These are phyloP conservation scores for Gnathonemus longibarbis DNA, from an alignment of 2,113 vertebrate genomes.

Conservation along the genomic window DNA sequence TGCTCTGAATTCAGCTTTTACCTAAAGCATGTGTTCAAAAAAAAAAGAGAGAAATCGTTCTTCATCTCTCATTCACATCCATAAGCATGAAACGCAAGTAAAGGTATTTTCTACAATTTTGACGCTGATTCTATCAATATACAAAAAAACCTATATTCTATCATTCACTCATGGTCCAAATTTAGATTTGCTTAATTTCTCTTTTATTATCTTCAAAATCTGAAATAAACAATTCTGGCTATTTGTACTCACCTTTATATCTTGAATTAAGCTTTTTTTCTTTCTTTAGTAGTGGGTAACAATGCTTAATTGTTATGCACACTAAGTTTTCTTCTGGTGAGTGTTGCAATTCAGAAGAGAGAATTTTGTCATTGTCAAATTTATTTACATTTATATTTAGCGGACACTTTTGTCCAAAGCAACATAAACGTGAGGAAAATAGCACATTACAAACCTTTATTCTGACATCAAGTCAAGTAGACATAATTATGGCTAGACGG, in stretches of 20 bases:
- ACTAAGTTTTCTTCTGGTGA: background rate
- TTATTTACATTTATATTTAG: background rate
- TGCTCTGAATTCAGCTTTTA: background rate
- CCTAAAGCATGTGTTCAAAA: background rate
- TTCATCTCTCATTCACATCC: background rate
- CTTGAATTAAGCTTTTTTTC: background rate
- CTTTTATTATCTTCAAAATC: background rate
- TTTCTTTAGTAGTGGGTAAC: background rate
- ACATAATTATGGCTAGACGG: background rate
- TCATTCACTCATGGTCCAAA: background rate
- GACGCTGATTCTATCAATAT: background rate
- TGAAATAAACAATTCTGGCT: background rate
- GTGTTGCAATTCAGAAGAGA: background rate
- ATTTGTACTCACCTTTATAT: background rate
- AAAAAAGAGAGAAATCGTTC: background rate
- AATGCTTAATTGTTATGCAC: background rate
- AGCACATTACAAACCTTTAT: background rate
- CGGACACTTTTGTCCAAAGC: background rate
- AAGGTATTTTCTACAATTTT: background rate
- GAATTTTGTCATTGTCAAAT: background rate
- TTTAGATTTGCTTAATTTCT: background rate
- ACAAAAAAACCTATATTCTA: background rate
- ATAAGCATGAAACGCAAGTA: background rate
- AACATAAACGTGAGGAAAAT: background rate
- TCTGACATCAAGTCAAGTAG: background rate